phyloP scores from a whole-genome alignment of 35 echinoderm and acorn worm species.

The Eucidaris tribuloides region DNA sequence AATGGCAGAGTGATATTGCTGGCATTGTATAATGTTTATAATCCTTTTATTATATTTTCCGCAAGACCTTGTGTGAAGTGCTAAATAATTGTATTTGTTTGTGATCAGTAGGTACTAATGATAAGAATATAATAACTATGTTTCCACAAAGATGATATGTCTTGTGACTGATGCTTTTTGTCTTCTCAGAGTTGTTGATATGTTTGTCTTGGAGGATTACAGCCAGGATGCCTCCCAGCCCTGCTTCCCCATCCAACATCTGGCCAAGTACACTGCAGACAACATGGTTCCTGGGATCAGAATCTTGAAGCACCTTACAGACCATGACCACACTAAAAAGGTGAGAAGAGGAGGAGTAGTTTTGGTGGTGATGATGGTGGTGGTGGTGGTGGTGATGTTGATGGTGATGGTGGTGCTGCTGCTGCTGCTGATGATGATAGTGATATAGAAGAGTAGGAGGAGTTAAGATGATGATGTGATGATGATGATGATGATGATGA shows the following conservation, averaged over 20 bases:
- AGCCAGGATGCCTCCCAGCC: not conserved
- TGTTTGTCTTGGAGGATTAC: conserved; percentile 44
- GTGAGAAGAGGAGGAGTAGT: not conserved
- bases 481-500: not conserved
- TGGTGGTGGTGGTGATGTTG: not conserved
- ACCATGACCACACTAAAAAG: conserved; percentile 76
- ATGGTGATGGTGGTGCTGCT: not conserved
- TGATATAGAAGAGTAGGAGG: not conserved
- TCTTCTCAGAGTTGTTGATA: conserved; percentile 36
- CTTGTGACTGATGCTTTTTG: too few species aligned
- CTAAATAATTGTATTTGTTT: too few species aligned
- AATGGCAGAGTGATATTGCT: too few species aligned
- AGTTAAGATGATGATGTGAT: not conserved
- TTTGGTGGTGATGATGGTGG: not conserved
- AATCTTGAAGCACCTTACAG: conserved; percentile 57
- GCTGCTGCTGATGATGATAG: not conserved
- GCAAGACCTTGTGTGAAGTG: too few species aligned
- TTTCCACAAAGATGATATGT: too few species aligned
- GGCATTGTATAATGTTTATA: too few species aligned
- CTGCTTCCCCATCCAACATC: not conserved
- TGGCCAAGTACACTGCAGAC: not conserved
- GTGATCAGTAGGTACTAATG: too few species aligned
- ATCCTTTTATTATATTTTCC: too few species aligned
- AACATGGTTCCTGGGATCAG: conserved; percentile 14
- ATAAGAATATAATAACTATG: too few species aligned